These are phyloP conservation scores for Peromyscus leucopus DNA, from an alignment of 2,113 vertebrate genomes.

Conservation along the genomic window DNA sequence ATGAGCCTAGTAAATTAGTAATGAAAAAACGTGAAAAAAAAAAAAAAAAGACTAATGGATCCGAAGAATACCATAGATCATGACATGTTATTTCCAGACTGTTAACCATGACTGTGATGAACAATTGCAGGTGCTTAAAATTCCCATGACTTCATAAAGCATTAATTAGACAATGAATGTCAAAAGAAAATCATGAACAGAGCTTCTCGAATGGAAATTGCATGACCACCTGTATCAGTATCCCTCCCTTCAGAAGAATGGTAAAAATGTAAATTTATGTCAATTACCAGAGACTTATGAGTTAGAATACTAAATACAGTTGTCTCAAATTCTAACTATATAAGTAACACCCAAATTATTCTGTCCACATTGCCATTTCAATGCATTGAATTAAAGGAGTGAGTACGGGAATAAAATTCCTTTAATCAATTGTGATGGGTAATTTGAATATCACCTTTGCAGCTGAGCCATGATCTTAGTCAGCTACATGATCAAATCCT, in stretches of 20 bases:
- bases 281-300: background rate
- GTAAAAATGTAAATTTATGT: constrained; percentile 23
- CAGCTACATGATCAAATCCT: background rate
- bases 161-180: constrained; percentile 77
- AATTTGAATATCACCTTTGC: background rate
- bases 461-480: fast-evolving
- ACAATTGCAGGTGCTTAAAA: constrained; percentile 76
- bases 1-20: constrained; percentile 46
- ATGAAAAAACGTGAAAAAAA: constrained; percentile 48
- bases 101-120: constrained; percentile 68
- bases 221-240: background rate
- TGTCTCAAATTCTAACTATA: background rate
- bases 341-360: background rate
- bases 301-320: background rate
- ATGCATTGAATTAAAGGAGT: background rate
- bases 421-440: background rate
- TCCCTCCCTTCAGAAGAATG: background rate
- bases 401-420: background rate
- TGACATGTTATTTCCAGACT: constrained; percentile 73
- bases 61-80: constrained; percentile 74
- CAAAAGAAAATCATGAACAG: constrained; percentile 66
- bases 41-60: constrained; percentile 67
- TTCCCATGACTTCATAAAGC: constrained; percentile 70
- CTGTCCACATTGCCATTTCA: background rate
- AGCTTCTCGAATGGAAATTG: constrained; percentile 32